Percentiles rank a stretch among this genome's conserved stretches.
Conservation (phyloP, 2,888 invertebrate genomes). For the Parnassius mnemosyne region DNA sequence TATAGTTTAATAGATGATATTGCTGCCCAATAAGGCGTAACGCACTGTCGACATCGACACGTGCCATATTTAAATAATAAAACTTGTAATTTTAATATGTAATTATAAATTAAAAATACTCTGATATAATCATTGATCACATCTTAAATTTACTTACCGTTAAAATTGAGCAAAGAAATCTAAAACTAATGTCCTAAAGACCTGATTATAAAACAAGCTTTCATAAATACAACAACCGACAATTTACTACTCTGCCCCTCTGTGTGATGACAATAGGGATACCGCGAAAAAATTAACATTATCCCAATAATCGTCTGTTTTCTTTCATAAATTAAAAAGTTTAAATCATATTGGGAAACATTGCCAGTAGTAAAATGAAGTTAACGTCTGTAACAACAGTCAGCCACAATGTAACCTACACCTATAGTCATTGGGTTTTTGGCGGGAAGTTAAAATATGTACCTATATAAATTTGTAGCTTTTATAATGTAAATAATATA, state of each 20-base stretch:
- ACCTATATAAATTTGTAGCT: too few species aligned
- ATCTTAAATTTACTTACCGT: constrained; percentile 31
- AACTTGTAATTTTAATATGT: background rate
- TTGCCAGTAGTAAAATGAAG: constrained; percentile 33
- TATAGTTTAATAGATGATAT: too few species aligned
- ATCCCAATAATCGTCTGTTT: constrained; percentile 39
- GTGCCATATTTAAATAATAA: constrained; percentile 31
- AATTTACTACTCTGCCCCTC: too few species aligned
- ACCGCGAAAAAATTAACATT: constrained; percentile 47
- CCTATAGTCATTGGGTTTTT: too few species aligned
- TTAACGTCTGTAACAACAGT: constrained; percentile 8
- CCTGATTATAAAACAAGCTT: constrained; percentile 26
- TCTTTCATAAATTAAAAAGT: constrained; percentile 37
- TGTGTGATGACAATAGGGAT: constrained; percentile 36
- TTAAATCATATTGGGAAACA: constrained; percentile 34
- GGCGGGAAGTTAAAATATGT: too few species aligned
- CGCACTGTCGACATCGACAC: constrained; percentile 30
- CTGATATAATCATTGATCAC: background rate
- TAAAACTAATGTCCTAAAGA: constrained; percentile 27
- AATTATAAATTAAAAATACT: background rate
- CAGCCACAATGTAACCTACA: background rate
- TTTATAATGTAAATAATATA: too few species aligned
- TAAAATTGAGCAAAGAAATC: constrained; percentile 20
- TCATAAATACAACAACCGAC: constrained; percentile 29
- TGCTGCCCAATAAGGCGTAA: background rate